Conservation (phyloP, 2,888 invertebrate genomes). For the Dioctria linearis region DNA sequence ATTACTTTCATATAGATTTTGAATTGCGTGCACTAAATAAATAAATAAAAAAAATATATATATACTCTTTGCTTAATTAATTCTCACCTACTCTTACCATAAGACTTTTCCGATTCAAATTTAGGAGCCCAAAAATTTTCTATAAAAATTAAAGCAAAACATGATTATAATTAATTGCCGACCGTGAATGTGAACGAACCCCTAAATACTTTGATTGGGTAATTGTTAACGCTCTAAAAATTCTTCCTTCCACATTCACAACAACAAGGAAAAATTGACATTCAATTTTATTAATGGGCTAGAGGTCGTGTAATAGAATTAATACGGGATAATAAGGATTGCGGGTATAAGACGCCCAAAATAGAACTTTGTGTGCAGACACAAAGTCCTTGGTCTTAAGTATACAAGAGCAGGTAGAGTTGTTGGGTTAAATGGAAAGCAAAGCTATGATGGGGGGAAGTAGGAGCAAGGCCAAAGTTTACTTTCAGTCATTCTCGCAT, state of each 20-base stretch:
- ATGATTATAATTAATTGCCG: too few species aligned
- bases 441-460: neutral
- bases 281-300: conserved; percentile 36
- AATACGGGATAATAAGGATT: conserved; percentile 22
- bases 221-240: conserved; percentile 32
- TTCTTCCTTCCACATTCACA: conserved; percentile 18
- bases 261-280: conserved; percentile 27
- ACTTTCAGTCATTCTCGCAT: neutral
- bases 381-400: neutral
- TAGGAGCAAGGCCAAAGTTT: too few species aligned
- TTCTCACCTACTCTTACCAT: too few species aligned
- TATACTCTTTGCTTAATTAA: too few species aligned
- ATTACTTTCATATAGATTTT: too few species aligned
- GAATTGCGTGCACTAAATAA: too few species aligned
- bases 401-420: neutral
- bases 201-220: conserved; percentile 20
- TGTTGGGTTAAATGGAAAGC: neutral
- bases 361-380: conserved; percentile 3
- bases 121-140: too few species aligned
- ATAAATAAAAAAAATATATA: too few species aligned
- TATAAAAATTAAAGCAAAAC: too few species aligned
- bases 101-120: too few species aligned
- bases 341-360: neutral
- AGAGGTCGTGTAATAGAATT: conserved; percentile 30
- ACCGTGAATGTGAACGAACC: neutral